These are phyloP conservation scores for Diphyllodes magnificus DNA, from an alignment of 2,113 vertebrate genomes.

Conservation along the genomic window DNA sequence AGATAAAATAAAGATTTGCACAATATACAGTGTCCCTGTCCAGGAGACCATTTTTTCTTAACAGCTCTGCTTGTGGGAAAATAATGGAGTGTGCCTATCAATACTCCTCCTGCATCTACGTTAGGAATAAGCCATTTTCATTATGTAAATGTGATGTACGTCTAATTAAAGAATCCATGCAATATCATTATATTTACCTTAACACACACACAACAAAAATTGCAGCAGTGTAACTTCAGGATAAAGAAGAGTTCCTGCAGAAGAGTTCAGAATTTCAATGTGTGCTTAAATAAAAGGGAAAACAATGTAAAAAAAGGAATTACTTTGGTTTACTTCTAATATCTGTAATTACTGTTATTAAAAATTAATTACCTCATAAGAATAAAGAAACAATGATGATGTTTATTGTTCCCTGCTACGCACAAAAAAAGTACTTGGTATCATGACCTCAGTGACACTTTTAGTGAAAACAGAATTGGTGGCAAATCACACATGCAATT, in stretches of 20 bases:
- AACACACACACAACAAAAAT: not conserved
- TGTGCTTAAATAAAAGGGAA: not conserved
- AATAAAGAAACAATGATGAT: not conserved
- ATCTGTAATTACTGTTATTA: not conserved
- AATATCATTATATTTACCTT: not conserved
- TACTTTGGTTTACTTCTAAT: not conserved
- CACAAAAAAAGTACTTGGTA: not conserved
- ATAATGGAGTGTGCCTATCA: not conserved
- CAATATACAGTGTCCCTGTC: not conserved
- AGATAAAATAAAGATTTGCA: not conserved
- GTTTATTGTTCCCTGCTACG: not conserved
- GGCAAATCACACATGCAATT: not conserved
- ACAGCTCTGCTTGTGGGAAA: not conserved
- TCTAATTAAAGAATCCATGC: not conserved
- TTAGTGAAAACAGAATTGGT: not conserved
- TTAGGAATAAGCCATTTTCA: not conserved
- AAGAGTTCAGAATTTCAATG: not conserved
- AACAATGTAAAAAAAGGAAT: not conserved
- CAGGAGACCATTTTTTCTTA: not conserved
- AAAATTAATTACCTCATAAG: not conserved
- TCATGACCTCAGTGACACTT: not conserved
- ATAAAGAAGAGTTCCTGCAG: not conserved
- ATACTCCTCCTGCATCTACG: not conserved
- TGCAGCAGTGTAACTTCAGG: not conserved
- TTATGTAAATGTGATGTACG: not conserved